These are phyloP conservation scores for Anolis sagrei DNA, from an alignment of 2,113 vertebrate species.

Conservation along the genomic window DNA sequence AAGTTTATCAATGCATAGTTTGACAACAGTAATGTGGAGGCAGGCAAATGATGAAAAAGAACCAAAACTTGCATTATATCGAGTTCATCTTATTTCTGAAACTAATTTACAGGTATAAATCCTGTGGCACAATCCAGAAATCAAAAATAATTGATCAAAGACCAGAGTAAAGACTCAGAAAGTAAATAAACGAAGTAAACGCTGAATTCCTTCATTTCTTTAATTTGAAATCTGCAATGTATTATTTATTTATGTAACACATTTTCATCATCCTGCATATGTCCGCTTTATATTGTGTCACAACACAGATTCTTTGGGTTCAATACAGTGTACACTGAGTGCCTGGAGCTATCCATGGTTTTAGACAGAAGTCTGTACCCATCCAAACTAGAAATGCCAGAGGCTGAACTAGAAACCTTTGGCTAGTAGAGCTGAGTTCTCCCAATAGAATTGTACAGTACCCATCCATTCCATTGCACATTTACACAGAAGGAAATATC, in stretches of 20 bases:
- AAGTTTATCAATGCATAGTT: not conserved
- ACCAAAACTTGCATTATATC: not conserved
- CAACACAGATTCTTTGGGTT: too few species aligned
- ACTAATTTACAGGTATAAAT: not conserved
- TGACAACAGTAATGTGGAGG: too few species aligned
- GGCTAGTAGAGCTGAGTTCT: too few species aligned
- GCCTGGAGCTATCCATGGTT: too few species aligned
- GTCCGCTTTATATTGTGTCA: not conserved
- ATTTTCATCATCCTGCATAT: not conserved
- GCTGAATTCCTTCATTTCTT: not conserved
- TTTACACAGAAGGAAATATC: too few species aligned
- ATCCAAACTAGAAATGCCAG: too few species aligned
- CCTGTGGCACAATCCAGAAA: not conserved
- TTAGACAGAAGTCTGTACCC: too few species aligned
- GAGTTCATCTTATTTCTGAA: not conserved
- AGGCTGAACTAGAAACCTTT: too few species aligned
- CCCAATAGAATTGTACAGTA: too few species aligned
- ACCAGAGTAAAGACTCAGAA: not conserved
- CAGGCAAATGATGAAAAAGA: not conserved
- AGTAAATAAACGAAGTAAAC: not conserved
- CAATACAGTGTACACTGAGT: too few species aligned
- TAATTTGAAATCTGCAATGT: not conserved
- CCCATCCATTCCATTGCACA: too few species aligned
- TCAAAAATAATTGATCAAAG: not conserved
- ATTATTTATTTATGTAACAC: not conserved